Evolutionary conservation across 2,888 invertebrate genomes (phyloP), one percentile per base, ranked within the genome.

Genomic region (Drosophila multiciliata): DNA sequence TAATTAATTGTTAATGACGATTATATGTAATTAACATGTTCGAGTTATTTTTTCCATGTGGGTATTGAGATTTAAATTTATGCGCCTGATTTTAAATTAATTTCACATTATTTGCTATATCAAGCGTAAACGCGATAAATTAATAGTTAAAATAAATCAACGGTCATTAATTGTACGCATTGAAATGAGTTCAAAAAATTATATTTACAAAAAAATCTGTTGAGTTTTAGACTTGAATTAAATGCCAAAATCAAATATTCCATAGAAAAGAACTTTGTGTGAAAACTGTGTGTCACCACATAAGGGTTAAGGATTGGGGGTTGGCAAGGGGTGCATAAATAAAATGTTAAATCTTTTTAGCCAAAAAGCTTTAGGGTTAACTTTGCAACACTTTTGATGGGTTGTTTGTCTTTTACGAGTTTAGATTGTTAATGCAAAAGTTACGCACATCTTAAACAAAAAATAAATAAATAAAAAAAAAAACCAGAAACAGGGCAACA

Each of bases 1-100:
- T 88, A 87, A 87, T 89, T 85, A 89, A 87, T 87, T 86, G 87
- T 83, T 87, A 85, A 90, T 81, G 70, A 67, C 69, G 79, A 82
- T 87, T 82, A 78, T 76, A 61, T 72, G 74, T 77, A 82, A 87
- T 87, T 87, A 84, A 82, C 82, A 61, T 61, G 74, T 73, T 64
- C 55, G 55, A 52, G 55, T 33, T 52, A 17, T 6, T 9, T n/a
- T 38, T 15, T 35, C 45, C 29, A 15, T 36, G 29, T 20, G 36
- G 17, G 5, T 20, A 12, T 64, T 67, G 68, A 40, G 55, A 52
- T 66, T 73, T 81, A 76, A 84, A 89, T 87, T 82, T 80, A 83
- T 78, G 72, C 66, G 55, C 40, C 60, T 55, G 83, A 80, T 75
- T 78, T 81, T 60, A 77, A 87, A 79, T 89, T 77, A 79, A 88